These are phyloP conservation scores for Stomorhina lunata DNA, from an alignment of 2,888 invertebrate genomes.

Conservation along the genomic window DNA sequence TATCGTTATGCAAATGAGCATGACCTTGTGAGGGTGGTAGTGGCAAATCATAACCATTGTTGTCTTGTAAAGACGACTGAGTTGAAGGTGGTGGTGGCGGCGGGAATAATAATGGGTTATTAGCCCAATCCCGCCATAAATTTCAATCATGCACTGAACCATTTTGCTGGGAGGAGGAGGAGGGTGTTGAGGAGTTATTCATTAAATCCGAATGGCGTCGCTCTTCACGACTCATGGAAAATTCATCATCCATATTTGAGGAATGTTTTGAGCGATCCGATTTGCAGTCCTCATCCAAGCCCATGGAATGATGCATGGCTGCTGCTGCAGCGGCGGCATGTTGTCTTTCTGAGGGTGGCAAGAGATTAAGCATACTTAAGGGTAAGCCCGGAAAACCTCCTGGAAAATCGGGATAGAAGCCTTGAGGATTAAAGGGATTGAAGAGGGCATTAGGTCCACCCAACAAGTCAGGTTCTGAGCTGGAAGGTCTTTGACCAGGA, in stretches of 20 bases:
- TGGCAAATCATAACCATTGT: slow-evolving; percentile 52
- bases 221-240: slow-evolving; percentile 69
- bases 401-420: slow-evolving; percentile 91
- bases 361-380: slow-evolving; percentile 90
- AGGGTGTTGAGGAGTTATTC: slow-evolving; percentile 42
- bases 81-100: slow-evolving; percentile 67
- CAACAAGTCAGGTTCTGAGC: slow-evolving; percentile 85
- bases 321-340: slow-evolving; percentile 74
- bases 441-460: slow-evolving; percentile 85
- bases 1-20: slow-evolving; percentile 43
- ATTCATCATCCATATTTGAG: slow-evolving; percentile 82
- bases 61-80: slow-evolving; percentile 12
- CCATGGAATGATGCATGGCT: slow-evolving; percentile 82
- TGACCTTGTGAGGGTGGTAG: not conserved
- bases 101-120: slow-evolving; percentile 80
- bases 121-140: slow-evolving; percentile 80
- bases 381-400: slow-evolving; percentile 89
- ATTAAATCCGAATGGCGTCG: slow-evolving; percentile 68
- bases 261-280: slow-evolving; percentile 84
- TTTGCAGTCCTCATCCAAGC: slow-evolving; percentile 85
- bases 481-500: slow-evolving; percentile 82
- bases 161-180: slow-evolving; percentile 83
- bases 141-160: slow-evolving; percentile 86
- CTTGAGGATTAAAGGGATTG: slow-evolving; percentile 87
- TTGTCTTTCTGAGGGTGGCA: slow-evolving; percentile 87